These are phyloP conservation scores for Rhabditoides inermis DNA, from an alignment of 2,888 invertebrate genomes.

Conservation along the genomic window DNA sequence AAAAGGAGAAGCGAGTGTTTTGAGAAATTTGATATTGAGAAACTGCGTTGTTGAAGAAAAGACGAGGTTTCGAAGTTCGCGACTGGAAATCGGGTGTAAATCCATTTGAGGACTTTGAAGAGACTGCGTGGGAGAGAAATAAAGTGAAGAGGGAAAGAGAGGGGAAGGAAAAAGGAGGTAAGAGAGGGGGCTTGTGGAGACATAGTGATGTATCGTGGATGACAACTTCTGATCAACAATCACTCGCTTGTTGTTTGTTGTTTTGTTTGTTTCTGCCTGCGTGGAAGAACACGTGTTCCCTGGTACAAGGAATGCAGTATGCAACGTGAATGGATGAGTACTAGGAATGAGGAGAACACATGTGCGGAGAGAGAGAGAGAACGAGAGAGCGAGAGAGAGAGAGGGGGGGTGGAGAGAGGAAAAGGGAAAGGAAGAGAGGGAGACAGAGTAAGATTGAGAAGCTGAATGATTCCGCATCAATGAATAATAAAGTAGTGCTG, in stretches of 20 bases:
- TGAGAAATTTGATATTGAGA: too few relatives aligned
- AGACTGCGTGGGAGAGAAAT: neutral
- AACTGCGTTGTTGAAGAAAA: too few relatives aligned
- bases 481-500: neutral
- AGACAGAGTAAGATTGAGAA: slow-evolving; percentile 19
- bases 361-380: too few relatives aligned
- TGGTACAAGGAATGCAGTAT: slow-evolving; percentile 36
- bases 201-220: neutral
- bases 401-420: neutral
- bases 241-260: too few relatives aligned
- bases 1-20: too few relatives aligned
- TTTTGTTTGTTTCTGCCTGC: too few relatives aligned
- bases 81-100: too few relatives aligned
- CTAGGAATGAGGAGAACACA: too few relatives aligned
- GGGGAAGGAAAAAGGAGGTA: neutral
- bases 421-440: slow-evolving; percentile 4
- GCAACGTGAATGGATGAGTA: too few relatives aligned
- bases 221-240: too few relatives aligned
- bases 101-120: slow-evolving; percentile 4
- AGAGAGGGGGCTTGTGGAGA: slow-evolving; percentile 2
- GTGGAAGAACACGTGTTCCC: too few relatives aligned
- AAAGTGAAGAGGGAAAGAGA: neutral
- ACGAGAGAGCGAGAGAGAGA: slow-evolving; percentile 24
- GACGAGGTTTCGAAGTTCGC: too few relatives aligned
- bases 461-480: neutral